Conservation (phyloP, 2,113 vertebrate species). For the Phalacrocorax pelagicus region DNA sequence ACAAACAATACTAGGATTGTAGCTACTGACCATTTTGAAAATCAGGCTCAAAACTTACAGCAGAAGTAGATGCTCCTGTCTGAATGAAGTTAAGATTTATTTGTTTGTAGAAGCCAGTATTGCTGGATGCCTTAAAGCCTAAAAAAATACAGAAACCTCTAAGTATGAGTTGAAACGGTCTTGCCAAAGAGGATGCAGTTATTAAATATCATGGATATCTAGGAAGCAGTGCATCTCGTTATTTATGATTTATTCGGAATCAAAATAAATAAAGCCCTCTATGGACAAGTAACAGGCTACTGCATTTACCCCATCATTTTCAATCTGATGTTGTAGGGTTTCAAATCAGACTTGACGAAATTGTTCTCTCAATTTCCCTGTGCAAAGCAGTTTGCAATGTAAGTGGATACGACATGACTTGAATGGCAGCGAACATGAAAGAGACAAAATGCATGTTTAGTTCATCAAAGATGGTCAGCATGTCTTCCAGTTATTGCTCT, state of each 20-base stretch:
- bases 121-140: not conserved
- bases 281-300: not conserved
- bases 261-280: not conserved
- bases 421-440: not conserved
- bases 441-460: not conserved
- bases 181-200: not conserved
- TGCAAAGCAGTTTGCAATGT: not conserved
- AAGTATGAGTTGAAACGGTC: not conserved
- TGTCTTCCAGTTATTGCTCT: not conserved
- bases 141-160: not conserved
- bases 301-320: not conserved
- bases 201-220: not conserved
- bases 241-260: not conserved
- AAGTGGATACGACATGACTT: not conserved
- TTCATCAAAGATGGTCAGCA: not conserved
- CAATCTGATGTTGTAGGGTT: not conserved
- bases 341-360: not conserved
- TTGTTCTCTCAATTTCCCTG: not conserved
- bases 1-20: not conserved
- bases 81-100: not conserved
- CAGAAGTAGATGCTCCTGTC: not conserved
- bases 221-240: not conserved
- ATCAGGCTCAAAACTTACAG: not conserved
- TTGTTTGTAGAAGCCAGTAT: not conserved
- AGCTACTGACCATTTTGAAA: not conserved